Evolutionary conservation across 2,888 invertebrate genomes (phyloP), one percentile per base, ranked within the genome.

Genomic region (Ryuthela nishihirai): DNA sequence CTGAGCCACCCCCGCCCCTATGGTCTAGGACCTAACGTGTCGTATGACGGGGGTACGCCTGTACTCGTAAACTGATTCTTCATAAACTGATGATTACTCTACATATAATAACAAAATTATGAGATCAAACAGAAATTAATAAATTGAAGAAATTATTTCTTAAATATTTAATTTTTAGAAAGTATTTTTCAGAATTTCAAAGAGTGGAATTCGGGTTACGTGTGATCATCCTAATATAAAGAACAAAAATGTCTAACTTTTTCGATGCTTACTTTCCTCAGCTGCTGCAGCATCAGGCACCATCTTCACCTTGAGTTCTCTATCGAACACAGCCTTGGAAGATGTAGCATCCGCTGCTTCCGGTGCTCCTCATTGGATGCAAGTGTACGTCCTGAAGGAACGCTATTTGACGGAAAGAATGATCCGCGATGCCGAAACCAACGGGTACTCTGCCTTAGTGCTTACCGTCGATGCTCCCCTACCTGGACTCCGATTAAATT

Each of bases 301-400:
- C 0, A 79, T 92, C 63, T 92, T 83, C 71, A 89, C 84, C 20
- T 75, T 91, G 48, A 92, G 92, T 66, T 93, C 93, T 0, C 81
- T 92, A 56, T 79, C 92, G 0, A 94, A 90, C 0, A 84, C 83
- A 66, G 88, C 90, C 36, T 82, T 95, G 48, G 94, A 94, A 75
- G 90, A 94, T 72, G 84, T 94, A 2, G 87, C 88, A 0, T 72
- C 78, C 53, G 85, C 83, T 1, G 85, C 87, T 1, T 89, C 90
- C 0, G 83, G 82, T 0, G 77, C 82, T 17, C 89, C 87, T 72
- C 89, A 88, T 72, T 94, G 92, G 91, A 91, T 92, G 72, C 92
- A 97, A 74, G 79, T 97, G 1, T 95, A 94, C 72, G 85, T 95
- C 65, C 91, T 88, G 73, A 85, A 81, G 60, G 85, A 92, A 72